Evolutionary conservation across 2,113 vertebrate species (phyloP).

Genomic region (Phalacrocorax brasilianus): DNA sequence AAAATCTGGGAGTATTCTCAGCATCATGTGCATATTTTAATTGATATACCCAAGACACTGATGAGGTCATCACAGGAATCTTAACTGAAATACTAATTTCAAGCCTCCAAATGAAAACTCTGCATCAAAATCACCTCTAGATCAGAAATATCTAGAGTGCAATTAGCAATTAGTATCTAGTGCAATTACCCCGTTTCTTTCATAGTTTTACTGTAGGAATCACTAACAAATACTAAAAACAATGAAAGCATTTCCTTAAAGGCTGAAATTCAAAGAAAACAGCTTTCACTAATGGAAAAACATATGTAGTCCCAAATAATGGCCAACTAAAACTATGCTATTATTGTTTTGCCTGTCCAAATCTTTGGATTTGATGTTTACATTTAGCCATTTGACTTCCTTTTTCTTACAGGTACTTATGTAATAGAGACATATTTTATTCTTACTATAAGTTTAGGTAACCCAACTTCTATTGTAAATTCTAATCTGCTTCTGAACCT

Average conservation of each 20-base stretch:
- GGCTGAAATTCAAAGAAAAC: not conserved
- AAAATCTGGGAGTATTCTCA: not conserved
- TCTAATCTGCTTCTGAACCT: not conserved
- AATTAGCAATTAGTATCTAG: not conserved
- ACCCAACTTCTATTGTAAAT: not conserved
- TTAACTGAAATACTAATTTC: not conserved
- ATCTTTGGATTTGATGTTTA: not conserved
- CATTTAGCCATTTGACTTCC: not conserved
- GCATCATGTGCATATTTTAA: not conserved
- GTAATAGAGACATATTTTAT: not conserved
- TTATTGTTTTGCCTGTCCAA: not conserved
- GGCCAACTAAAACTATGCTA: not conserved
- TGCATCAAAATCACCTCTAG: not conserved
- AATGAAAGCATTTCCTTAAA: not conserved
- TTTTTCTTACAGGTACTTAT: not conserved
- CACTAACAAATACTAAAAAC: not conserved
- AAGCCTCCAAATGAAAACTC: not conserved
- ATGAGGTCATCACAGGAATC: not conserved
- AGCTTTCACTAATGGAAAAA: not conserved
- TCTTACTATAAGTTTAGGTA: not conserved
- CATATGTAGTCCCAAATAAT: not conserved
- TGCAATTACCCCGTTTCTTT: not conserved
- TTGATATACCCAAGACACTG: not conserved
- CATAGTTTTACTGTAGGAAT: not conserved
- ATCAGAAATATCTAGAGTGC: no score